Evolutionary conservation across 1,140 invertebrate species (phyloP).

Genomic region (Callitettix versicolor): DNA sequence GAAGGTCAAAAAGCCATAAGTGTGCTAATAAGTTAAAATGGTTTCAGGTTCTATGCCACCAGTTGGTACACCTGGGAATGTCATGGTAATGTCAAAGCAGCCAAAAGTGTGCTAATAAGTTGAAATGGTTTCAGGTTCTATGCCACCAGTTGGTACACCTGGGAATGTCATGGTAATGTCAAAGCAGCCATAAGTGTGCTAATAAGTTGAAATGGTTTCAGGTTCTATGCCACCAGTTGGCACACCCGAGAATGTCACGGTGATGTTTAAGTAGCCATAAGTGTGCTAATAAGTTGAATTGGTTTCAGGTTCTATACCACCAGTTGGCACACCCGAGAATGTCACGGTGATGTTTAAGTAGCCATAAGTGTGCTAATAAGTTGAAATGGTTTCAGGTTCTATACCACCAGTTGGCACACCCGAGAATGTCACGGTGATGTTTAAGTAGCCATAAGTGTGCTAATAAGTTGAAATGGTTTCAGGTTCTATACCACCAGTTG

Average conservation of each 20-base stretch:
- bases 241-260: conserved; percentile 71
- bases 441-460: conserved; percentile 70
- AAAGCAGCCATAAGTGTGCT: too few relatives aligned
- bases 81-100: too few relatives aligned
- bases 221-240: conserved; percentile 64
- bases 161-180: conserved; percentile 78
- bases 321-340: conserved; percentile 65
- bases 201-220: too few relatives aligned
- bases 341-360: conserved; percentile 75
- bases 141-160: conserved; percentile 58
- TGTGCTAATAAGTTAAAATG: too few relatives aligned
- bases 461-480: too few relatives aligned
- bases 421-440: conserved; percentile 76
- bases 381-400: too few relatives aligned
- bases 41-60: conserved; percentile 67
- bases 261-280: too few relatives aligned
- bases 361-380: too few relatives aligned
- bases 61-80: conserved; percentile 68
- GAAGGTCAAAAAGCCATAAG: too few relatives aligned
- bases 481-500: conserved; percentile 66
- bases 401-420: conserved; percentile 61
- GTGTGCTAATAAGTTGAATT: too few relatives aligned
- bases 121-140: too few relatives aligned
- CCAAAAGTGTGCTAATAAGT: too few relatives aligned
- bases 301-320: conserved; percentile 68